Evolutionary conservation across 2,797 vertebrate species (phyloP).

Genomic region (Stomatorhinus walkeri): DNA sequence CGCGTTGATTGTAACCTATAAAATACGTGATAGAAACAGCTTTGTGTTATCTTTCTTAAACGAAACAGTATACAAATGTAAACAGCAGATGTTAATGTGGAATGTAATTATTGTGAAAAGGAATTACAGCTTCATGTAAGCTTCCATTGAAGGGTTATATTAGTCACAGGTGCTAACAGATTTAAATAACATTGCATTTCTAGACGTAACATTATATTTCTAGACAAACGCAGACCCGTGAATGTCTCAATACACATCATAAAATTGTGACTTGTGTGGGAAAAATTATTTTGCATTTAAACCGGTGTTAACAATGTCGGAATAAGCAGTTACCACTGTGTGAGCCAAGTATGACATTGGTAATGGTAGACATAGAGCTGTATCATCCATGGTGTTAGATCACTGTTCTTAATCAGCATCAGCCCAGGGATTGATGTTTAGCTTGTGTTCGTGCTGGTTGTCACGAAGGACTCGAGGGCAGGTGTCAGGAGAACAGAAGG

Average conservation of each 20-base stretch:
- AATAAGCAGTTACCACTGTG: background rate
- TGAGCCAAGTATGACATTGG: background rate
- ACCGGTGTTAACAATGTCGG: background rate
- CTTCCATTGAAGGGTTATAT: background rate
- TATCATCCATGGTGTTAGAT: background rate
- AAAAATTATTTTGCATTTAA: background rate
- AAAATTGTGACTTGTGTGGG: background rate
- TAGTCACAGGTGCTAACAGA: background rate
- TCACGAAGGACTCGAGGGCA: background rate
- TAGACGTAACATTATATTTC: background rate
- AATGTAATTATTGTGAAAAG: background rate
- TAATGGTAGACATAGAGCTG: background rate
- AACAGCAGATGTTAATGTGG: constrained; percentile 4
- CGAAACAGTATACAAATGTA: background rate
- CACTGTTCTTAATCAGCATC: background rate
- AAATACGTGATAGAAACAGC: background rate
- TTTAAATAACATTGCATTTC: background rate
- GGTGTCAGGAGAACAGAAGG: background rate
- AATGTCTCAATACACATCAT: background rate
- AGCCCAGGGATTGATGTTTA: background rate
- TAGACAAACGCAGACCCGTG: background rate
- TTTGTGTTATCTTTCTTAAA: background rate
- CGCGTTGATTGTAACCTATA: background rate
- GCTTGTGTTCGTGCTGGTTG: background rate
- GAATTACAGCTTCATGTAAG: background rate